A percentile compares a stretch with the other conserved stretches of the same genome.
phyloP scores from a whole-genome alignment of 2,797 vertebrate species.

The Mus minutoides region DNA sequence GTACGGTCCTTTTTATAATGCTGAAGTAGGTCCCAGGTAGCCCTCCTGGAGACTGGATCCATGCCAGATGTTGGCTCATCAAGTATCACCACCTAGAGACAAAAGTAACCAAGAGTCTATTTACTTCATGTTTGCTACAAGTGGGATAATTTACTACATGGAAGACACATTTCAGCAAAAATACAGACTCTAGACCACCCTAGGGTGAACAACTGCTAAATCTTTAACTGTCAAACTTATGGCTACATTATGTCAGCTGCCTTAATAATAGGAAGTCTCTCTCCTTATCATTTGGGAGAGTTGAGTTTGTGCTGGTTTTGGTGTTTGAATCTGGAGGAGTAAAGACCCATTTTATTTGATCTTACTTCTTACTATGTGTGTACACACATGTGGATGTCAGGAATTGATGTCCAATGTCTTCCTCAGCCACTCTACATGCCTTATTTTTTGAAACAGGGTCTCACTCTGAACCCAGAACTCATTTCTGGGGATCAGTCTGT shows the following conservation, averaged over 20 bases:
- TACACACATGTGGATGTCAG: not conserved
- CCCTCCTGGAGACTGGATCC: constrained; percentile 95
- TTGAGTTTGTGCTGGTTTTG: not conserved
- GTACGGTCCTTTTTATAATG: constrained; percentile 93
- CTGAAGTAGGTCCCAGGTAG: constrained; percentile 96
- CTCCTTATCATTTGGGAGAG: not conserved
- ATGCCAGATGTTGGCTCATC: constrained; percentile 97
- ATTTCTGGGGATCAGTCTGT: not conserved
- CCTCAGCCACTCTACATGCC: not conserved
- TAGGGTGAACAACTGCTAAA: not conserved
- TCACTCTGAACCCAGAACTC: not conserved
- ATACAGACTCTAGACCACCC: not conserved
- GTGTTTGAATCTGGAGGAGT: not conserved
- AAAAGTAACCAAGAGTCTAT: not conserved
- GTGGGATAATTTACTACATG: not conserved
- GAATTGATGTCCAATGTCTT: not conserved
- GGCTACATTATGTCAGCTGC: not conserved
- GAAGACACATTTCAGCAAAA: not conserved
- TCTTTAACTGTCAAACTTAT: not conserved
- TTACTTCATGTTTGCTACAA: not conserved
- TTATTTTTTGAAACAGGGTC: not conserved
- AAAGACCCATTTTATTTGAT: not conserved
- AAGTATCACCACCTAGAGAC: constrained; percentile 94
- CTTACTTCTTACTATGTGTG: not conserved
- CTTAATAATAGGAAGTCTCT: not conserved